phyloP scores from a whole-genome alignment of 2,888 invertebrate species.

The Hylaea fasciaria region DNA sequence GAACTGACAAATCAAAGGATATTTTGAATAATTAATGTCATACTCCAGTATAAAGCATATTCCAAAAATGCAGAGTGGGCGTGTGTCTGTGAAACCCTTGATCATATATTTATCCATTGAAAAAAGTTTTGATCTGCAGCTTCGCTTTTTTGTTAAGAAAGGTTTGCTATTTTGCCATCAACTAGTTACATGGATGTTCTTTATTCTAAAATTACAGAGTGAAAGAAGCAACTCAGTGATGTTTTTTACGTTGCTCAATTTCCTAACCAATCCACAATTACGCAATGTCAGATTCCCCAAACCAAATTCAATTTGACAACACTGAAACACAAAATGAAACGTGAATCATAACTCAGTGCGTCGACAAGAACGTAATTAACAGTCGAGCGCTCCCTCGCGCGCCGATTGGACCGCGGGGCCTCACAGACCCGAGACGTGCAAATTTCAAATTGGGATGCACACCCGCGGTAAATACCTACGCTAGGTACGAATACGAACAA shows the following conservation, averaged over 20 bases:
- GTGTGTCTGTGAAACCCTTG: too few relatives aligned
- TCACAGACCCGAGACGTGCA: slow-evolving; percentile 59
- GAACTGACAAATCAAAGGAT: slow-evolving; percentile 27
- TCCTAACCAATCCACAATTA: slow-evolving; percentile 13
- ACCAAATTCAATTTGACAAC: slow-evolving; percentile 49
- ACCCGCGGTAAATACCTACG: slow-evolving; percentile 63
- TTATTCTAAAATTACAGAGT: too few relatives aligned
- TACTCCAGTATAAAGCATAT: neutral
- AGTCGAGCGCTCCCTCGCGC: slow-evolving; percentile 53
- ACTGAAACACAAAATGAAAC: slow-evolving; percentile 52
- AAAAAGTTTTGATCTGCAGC: too few relatives aligned
- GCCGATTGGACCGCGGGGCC: slow-evolving; percentile 62
- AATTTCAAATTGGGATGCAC: slow-evolving; percentile 74
- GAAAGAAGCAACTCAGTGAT: neutral
- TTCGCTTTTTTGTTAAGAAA: too few relatives aligned
- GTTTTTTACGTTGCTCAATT: slow-evolving; percentile 15
- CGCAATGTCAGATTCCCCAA: slow-evolving; percentile 33
- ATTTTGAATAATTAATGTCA: slow-evolving; percentile 11
- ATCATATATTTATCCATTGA: too few relatives aligned
- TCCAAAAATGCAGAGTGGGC: neutral
- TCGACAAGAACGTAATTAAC: slow-evolving; percentile 81
- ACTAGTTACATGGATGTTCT: too few relatives aligned
- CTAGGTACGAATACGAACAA: slow-evolving; percentile 51
- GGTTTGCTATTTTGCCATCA: too few relatives aligned
- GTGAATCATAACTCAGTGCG: slow-evolving; percentile 61